A percentile compares a stretch with the other conserved stretches of the same genome.
These are phyloP conservation scores for Budorcas taxicolor DNA, from an alignment of 2,113 vertebrate genomes.

Conservation along the genomic window DNA sequence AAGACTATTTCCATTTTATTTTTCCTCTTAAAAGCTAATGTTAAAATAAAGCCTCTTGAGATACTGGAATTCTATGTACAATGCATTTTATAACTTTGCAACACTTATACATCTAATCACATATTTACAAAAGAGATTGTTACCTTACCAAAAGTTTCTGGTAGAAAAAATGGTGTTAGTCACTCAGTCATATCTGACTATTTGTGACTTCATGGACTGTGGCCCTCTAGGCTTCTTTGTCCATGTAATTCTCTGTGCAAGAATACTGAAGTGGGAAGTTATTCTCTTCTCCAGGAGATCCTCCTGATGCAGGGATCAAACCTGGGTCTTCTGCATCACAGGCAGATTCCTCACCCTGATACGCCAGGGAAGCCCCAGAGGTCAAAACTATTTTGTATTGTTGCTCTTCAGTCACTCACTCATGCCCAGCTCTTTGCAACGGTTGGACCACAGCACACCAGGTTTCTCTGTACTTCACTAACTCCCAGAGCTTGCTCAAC, in stretches of 20 bases:
- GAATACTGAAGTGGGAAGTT: not conserved
- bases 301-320: not conserved
- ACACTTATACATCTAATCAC: not conserved
- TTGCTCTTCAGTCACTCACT: not conserved
- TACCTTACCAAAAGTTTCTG: not conserved
- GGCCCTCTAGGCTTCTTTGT: not conserved
- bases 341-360: not conserved
- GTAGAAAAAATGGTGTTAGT: not conserved
- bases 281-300: not conserved
- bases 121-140: not conserved
- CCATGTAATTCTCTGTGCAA: not conserved
- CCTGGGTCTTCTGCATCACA: not conserved
- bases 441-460: fast-evolving
- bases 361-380: not conserved
- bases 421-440: not conserved
- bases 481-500: not conserved
- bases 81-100: not conserved
- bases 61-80: not conserved
- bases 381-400: not conserved
- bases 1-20: constrained; percentile 66
- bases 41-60: constrained; percentile 46
- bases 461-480: not conserved
- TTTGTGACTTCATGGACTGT: not conserved
- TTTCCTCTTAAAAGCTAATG: constrained; percentile 57
- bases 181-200: not conserved